Evolutionary conservation across 2,113 vertebrate genomes (phyloP), one percentile per base, ranked within the genome.

Genomic region (Sphaerodactylus townsendi): DNA sequence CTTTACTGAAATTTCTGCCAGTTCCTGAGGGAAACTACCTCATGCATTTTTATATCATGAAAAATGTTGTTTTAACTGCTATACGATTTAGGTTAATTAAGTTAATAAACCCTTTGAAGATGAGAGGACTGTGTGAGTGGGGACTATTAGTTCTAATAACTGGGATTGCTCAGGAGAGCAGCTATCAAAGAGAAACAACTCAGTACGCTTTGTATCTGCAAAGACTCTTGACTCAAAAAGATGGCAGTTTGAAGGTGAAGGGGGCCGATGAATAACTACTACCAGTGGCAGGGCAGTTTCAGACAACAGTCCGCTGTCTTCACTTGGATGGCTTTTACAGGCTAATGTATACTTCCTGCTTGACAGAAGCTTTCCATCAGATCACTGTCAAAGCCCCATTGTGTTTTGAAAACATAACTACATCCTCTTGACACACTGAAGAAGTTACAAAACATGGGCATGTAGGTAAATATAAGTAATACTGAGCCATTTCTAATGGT

Each of bases 21-120:
- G 79, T 84, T 88, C 84, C 59, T 73, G 73, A 21, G 72, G 59
- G 37, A 5, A 68, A 69, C 28, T 39, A 25, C 74, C 56, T 88
- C 83, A 1, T 78, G 80, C 35, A 84, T 13, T 37, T 62, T 48
- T 37, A 21, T 83, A 44, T 39, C 72, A 75, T 83, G 46, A 65
- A 75, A 74, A 13, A 25, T 48, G 15, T 79, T 91, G 35, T 30
- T 44, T 23, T 50, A 90, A 71, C 65, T 82, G 33, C 46, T 83
- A 70, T 41, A 85, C 88, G 82, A 83, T 92, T 89, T 83, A 35
- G 28, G 86, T 91, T 92, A 93, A 92, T 91, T 92, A 78, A 77
- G 46, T 35, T 84, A 71, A 81, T 85, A 89, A 81, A 46, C 73
- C 59, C 76, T 93, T 92, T 86, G 89, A 92, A 93, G 89, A 87